Evolutionary conservation across 2,888 invertebrate species (phyloP).

Genomic region (Lottia scabra): DNA sequence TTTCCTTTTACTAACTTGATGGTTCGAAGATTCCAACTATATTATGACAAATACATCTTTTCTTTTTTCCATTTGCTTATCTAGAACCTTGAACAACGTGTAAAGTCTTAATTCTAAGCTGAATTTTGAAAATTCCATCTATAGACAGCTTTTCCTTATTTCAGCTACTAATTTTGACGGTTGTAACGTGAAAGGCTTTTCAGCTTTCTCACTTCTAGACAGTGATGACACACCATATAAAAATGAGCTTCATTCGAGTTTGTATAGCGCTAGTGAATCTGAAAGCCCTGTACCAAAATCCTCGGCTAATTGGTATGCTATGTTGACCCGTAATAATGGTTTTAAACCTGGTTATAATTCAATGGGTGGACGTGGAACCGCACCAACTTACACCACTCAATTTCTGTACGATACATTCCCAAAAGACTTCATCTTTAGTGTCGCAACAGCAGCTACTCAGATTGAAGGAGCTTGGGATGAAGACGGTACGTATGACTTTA

Average conservation of each 20-base stretch:
- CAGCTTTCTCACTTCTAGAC: slow-evolving; percentile 84
- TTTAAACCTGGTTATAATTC: slow-evolving; percentile 38
- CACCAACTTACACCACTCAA: not conserved
- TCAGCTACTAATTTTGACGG: slow-evolving; percentile 44
- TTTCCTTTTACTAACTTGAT: too few species aligned
- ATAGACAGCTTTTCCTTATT: not conserved
- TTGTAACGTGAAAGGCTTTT: slow-evolving; percentile 74
- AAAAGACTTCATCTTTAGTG: slow-evolving; percentile 43
- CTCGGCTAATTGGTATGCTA: slow-evolving; percentile 69
- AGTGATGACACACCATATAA: slow-evolving; percentile 86
- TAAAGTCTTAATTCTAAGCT: too few species aligned
- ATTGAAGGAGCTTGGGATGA: slow-evolving; percentile 76
- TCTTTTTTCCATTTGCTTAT: too few species aligned
- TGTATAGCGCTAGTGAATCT: slow-evolving; percentile 79
- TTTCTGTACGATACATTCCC: slow-evolving; percentile 25
- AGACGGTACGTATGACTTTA: slow-evolving; percentile 54
- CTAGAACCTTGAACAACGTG: too few species aligned
- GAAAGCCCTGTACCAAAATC: slow-evolving; percentile 78
- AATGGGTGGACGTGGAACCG: slow-evolving; percentile 47
- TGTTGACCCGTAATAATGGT: slow-evolving; percentile 34
- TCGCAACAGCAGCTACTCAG: slow-evolving; percentile 73
- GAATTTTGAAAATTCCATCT: too few species aligned
- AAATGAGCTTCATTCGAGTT: slow-evolving; percentile 78
- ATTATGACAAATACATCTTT: too few species aligned
- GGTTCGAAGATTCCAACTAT: too few species aligned